Conservation (phyloP, 2,797 vertebrate species). For the Halcyon chelicuti region DNA sequence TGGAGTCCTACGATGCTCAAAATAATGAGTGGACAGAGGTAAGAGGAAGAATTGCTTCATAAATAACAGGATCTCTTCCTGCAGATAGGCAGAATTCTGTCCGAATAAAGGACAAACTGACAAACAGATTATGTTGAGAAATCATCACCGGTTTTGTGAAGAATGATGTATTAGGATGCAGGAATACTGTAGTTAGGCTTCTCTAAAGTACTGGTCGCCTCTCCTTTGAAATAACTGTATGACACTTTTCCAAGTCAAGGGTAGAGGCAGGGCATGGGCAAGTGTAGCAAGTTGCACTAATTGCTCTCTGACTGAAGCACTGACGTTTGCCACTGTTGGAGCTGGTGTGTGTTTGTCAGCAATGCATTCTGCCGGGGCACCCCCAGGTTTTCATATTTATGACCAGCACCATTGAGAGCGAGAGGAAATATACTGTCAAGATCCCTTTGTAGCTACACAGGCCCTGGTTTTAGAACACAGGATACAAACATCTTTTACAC, state of each 20-base stretch:
- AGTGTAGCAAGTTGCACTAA: accelerated
- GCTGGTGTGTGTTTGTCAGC: neutral
- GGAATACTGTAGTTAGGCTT: accelerated
- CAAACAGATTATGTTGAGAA: neutral
- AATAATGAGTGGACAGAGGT: slow-evolving; percentile 98
- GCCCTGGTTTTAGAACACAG: accelerated
- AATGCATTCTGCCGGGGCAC: neutral
- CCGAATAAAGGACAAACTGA: accelerated
- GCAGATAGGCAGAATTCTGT: neutral
- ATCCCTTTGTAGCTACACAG: neutral
- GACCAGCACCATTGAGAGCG: accelerated
- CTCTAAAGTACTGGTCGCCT: neutral
- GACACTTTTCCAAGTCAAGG: neutral
- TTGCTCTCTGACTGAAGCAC: neutral
- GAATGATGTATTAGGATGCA: accelerated
- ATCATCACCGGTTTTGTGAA: accelerated
- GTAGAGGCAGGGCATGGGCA: accelerated
- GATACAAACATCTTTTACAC: accelerated
- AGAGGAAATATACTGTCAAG: neutral
- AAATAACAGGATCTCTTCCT: accelerated
- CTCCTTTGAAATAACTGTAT: neutral
- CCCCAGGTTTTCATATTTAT: accelerated
- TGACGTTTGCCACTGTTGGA: accelerated
- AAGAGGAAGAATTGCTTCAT: neutral
- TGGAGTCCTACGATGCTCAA: slow-evolving; percentile 95